Evolutionary conservation across 2,797 vertebrate genomes (phyloP), one percentile per base, ranked within the genome.

Genomic region (Arnoldichthys spilopterus): DNA sequence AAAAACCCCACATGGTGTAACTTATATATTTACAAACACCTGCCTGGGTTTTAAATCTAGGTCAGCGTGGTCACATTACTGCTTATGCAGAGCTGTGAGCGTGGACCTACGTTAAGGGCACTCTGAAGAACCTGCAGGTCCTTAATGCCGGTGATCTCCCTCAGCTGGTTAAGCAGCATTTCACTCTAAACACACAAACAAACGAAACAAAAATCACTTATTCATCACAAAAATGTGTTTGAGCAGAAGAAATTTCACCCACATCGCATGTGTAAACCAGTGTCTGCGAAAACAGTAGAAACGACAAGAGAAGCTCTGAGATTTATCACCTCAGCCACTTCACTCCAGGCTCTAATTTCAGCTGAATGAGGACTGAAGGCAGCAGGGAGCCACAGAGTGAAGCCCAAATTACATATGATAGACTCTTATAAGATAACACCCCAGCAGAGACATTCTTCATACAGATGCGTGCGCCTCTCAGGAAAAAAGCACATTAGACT

Each of bases 111-210:
- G 86, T 95, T 96, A 43, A 99, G 90, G 72, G 96, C 94, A 3
- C 92, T 93, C 6, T 92, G 93, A 82, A 98, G 95, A 75, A 95
- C 89, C 69, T 93, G 90, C 0, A 91, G 86, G 82, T 99, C 96
- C 75, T 96, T 95, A 89, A 98, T 94, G 59, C 96, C 97, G 0
- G 98, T 98, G 90, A 98, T 97, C 90, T 99, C 98, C 77, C 85
- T 94, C 87, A 99, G 91, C 87, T 98, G 96, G 90, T 94, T 96
- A 82, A 98, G 89, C 82, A 97, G 90, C 90, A 95, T 93, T 77
- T 94, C 94, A 45, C 81, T 90, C 90, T 92, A 84, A 82, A 83
- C 74, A 76, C 78, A 82, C 64, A 82, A 68, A 80, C 67, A 84
- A 77, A 85, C 49, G 86, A 74, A 32, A 56, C 28, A 73, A n/a